These are phyloP conservation scores for Tadarida brasiliensis DNA, from an alignment of 2,797 vertebrate genomes.

Conservation along the genomic window DNA sequence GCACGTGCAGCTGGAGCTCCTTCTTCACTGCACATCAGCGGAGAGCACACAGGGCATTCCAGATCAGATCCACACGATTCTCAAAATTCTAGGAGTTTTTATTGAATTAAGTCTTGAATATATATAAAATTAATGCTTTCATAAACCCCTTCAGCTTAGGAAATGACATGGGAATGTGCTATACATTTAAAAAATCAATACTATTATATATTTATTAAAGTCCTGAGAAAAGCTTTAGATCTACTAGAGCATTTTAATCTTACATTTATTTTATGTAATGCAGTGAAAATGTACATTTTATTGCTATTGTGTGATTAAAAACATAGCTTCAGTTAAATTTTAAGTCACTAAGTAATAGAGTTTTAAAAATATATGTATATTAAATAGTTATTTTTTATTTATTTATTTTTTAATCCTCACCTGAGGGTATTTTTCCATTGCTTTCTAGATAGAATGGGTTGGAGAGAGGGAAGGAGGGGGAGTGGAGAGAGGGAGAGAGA, in stretches of 20 bases:
- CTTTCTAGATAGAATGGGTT: no score
- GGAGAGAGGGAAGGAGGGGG: no score
- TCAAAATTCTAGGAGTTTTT: background rate
- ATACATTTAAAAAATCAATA: background rate
- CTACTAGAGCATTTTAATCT: slow-evolving; percentile 18
- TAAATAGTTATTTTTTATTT: background rate
- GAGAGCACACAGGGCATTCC: background rate
- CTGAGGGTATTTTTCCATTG: no score
- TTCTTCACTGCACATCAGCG: background rate
- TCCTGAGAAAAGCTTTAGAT: background rate
- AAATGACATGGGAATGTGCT: background rate
- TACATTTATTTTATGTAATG: background rate
- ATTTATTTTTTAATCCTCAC: no score
- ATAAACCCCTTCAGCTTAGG: background rate
- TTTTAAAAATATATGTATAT: background rate
- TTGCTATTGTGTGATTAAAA: slow-evolving; percentile 28
- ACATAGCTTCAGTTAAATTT: slow-evolving; percentile 22
- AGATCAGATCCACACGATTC: background rate
- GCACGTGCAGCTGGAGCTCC: fast-evolving
- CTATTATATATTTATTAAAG: background rate
- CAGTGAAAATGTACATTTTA: background rate
- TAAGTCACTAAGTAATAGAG: background rate
- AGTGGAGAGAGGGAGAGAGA: no score
- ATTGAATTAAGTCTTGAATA: background rate
- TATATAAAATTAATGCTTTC: background rate